Evolutionary conservation across 1,140 invertebrate species (phyloP).

Genomic region (Chelonus insularis): DNA sequence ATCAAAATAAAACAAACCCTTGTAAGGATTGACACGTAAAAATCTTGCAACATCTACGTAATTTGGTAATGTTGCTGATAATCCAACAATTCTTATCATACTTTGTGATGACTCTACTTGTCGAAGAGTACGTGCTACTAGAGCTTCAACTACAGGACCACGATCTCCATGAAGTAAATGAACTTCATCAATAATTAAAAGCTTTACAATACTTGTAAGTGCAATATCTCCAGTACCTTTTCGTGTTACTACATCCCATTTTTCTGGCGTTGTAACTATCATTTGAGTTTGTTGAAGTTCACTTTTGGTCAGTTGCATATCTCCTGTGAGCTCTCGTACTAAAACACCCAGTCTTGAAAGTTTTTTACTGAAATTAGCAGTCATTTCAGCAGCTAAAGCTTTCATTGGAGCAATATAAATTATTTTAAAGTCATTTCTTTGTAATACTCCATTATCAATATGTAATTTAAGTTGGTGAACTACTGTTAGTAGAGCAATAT

Average conservation of each 20-base stretch:
- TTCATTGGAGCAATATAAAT: conserved; percentile 99
- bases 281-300: conserved; percentile 97
- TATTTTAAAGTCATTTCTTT: conserved; percentile 95
- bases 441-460: conserved; percentile 76
- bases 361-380: conserved; percentile 84
- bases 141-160: conserved; percentile 95
- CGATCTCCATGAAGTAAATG: conserved; percentile 96
- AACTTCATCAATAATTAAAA: conserved; percentile 98
- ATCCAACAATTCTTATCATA: conserved; percentile 96
- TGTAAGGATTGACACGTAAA: conserved; percentile 88
- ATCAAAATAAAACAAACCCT: conserved; percentile 97
- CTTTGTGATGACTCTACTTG: conserved; percentile 93
- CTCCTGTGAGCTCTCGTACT: conserved; percentile 94
- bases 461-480: conserved; percentile 88
- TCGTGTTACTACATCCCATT: conserved; percentile 98
- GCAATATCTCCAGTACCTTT: conserved; percentile 92
- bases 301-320: conserved; percentile 94
- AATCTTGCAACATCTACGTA: conserved; percentile 96
- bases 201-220: conserved; percentile 85
- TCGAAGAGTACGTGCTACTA: conserved; percentile 93
- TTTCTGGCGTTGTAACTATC: conserved; percentile 98
- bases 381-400: conserved; percentile 98
- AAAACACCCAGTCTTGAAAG: conserved; percentile 75
- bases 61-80: conserved; percentile 97
- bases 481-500: conserved; percentile 93